phyloP scores from a whole-genome alignment of 2,797 vertebrate species.

The Hydrolagus colliei region DNA sequence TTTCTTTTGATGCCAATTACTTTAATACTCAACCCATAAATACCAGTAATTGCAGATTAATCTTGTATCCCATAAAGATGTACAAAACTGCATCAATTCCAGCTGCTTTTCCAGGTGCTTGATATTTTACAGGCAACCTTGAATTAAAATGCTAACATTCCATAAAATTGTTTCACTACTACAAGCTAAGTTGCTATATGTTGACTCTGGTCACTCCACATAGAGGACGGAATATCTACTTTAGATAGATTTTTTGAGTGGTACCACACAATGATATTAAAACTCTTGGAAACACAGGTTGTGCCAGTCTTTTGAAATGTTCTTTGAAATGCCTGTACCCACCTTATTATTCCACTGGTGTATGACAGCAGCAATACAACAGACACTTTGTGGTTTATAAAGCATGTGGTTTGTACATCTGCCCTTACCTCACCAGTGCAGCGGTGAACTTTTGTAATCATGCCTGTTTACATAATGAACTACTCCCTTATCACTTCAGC shows the following conservation, averaged over 20 bases:
- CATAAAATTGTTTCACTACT: background rate
- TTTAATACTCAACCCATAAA: background rate
- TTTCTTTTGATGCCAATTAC: background rate
- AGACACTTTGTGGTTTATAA: too few relatives aligned
- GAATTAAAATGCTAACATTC: background rate
- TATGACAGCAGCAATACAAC: too few relatives aligned
- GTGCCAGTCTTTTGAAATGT: background rate
- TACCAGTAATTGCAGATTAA: background rate
- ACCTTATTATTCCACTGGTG: background rate
- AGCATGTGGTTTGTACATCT: too few relatives aligned
- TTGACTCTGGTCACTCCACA: background rate
- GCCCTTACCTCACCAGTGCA: too few relatives aligned
- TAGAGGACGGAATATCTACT: background rate
- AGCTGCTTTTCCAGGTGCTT: background rate
- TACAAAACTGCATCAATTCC: conserved; percentile 9
- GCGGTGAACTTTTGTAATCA: too few relatives aligned
- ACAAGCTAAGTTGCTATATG: background rate
- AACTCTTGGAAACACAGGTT: background rate
- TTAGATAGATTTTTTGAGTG: background rate
- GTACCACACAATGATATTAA: background rate
- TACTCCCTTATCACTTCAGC: too few relatives aligned
- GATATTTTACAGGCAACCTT: background rate
- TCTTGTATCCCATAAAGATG: background rate
- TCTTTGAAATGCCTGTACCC: background rate
- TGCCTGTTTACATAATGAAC: too few relatives aligned